Percentiles rank a stretch among this genome's conserved stretches.
Conservation (phyloP, 2,797 vertebrate species). For the Chiloscyllium punctatum region DNA sequence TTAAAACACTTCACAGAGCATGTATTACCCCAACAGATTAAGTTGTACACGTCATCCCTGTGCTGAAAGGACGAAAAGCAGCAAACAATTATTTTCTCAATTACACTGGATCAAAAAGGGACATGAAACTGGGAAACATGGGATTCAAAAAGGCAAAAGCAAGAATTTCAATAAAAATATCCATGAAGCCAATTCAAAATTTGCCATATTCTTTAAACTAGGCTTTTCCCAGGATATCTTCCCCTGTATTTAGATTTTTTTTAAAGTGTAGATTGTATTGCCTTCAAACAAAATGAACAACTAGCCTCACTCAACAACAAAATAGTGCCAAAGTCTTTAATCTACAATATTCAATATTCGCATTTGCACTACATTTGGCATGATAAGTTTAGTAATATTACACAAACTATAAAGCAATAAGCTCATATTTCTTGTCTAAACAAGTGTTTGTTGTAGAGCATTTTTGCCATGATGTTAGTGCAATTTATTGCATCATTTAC, state of each 20-base stretch:
- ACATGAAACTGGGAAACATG: background rate
- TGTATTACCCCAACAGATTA: background rate
- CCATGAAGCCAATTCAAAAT: background rate
- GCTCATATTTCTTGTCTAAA: background rate
- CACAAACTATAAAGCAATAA: background rate
- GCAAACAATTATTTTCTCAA: background rate
- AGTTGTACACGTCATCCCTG: background rate
- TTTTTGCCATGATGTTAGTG: background rate
- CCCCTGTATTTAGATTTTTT: background rate
- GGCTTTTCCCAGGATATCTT: background rate
- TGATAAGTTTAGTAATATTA: background rate
- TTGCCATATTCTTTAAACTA: background rate
- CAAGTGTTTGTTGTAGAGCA: background rate
- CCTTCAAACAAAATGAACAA: background rate
- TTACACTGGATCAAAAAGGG: slow-evolving; percentile 12
- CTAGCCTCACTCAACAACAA: background rate
- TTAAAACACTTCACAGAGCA: slow-evolving; percentile 32
- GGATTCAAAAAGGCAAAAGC: background rate
- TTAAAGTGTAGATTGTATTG: background rate
- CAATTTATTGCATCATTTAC: background rate
- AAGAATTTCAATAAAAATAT: background rate
- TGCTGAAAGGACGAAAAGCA: background rate
- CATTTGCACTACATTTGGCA: background rate
- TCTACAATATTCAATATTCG: background rate
- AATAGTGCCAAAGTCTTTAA: background rate